A percentile compares a stretch with the other conserved stretches of the same genome.
Evolutionary conservation across 2,888 invertebrate species (phyloP).

Genomic region (Oscheius sp.): DNA sequence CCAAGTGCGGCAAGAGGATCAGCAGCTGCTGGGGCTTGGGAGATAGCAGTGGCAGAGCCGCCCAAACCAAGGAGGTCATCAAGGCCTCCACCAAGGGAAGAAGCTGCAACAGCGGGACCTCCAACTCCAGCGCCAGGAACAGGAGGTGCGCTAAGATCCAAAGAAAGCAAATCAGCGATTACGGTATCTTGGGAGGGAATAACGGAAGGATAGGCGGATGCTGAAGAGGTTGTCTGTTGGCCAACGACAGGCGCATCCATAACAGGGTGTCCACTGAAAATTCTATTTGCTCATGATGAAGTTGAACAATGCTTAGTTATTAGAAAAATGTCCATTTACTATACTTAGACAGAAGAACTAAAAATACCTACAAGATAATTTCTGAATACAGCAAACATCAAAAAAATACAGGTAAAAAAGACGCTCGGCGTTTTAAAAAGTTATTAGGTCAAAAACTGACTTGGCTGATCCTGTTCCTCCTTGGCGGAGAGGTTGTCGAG

Average conservation of each 20-base stretch:
- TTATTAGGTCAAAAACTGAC: conserved; percentile 23
- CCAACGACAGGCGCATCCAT: background rate
- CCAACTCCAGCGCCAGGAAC: conserved; percentile 2
- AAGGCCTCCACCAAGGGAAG: conserved; percentile 56
- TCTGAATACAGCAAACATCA: background rate
- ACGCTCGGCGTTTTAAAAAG: too few relatives aligned
- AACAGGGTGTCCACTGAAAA: conserved; percentile 40
- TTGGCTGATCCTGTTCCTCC: conserved; percentile 32
- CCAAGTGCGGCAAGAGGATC: conserved; percentile 44
- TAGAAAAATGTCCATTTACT: too few relatives aligned
- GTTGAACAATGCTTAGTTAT: too few relatives aligned
- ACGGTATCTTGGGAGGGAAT: conserved; percentile 85
- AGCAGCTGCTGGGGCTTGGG: conserved; percentile 20
- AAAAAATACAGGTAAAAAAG: background rate
- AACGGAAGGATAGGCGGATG: conserved; percentile 30
- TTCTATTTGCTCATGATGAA: background rate
- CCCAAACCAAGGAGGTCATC: conserved; percentile 65
- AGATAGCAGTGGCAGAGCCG: conserved; percentile 26
- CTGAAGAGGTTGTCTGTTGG: background rate
- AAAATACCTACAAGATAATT: background rate
- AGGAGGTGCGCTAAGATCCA: conserved; percentile 84
- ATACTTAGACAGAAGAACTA: background rate
- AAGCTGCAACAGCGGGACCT: background rate
- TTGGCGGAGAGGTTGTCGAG: conserved; percentile 71
- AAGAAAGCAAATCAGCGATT: conserved; percentile 93